Evolutionary conservation across 2,797 vertebrate genomes (phyloP).

Genomic region (Tokudaia muenninki): DNA sequence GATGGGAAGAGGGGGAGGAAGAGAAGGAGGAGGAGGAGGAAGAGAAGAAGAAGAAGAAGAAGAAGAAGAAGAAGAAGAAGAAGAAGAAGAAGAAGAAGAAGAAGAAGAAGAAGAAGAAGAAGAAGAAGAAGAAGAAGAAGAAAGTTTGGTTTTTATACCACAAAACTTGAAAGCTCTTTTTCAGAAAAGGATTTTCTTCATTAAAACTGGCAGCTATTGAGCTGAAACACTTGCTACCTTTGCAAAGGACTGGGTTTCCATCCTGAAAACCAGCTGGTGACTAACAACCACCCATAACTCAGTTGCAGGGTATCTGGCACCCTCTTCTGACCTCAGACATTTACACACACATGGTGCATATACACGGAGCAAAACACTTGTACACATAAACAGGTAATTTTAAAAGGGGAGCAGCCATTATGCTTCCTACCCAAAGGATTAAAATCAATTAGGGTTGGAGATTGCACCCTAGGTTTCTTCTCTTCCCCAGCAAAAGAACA

Average conservation of each 20-base stretch:
- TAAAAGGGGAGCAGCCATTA: not conserved
- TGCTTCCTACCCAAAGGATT: not conserved
- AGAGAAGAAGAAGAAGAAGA: too few relatives aligned
- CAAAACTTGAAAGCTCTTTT: not conserved
- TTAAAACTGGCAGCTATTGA: not conserved
- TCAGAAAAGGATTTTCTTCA: not conserved
- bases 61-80: too few relatives aligned
- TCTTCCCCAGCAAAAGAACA: not conserved
- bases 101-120: too few relatives aligned
- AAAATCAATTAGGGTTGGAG: not conserved
- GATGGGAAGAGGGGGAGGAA: too few relatives aligned
- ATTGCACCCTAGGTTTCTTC: too few relatives aligned
- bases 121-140: fast-evolving
- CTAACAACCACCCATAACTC: not conserved
- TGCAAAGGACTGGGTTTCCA: not conserved
- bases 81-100: too few relatives aligned
- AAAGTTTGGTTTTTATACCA: not conserved
- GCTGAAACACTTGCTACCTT: not conserved
- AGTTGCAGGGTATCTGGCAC: not conserved
- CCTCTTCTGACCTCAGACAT: not conserved
- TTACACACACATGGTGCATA: too few relatives aligned
- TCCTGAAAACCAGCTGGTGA: not conserved
- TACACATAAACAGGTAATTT: not conserved
- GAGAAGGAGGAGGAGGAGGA: too few relatives aligned
- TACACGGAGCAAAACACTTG: not conserved